Evolutionary conservation across 2,113 vertebrate genomes (phyloP).

Genomic region (Himantopus leucocephalus): DNA sequence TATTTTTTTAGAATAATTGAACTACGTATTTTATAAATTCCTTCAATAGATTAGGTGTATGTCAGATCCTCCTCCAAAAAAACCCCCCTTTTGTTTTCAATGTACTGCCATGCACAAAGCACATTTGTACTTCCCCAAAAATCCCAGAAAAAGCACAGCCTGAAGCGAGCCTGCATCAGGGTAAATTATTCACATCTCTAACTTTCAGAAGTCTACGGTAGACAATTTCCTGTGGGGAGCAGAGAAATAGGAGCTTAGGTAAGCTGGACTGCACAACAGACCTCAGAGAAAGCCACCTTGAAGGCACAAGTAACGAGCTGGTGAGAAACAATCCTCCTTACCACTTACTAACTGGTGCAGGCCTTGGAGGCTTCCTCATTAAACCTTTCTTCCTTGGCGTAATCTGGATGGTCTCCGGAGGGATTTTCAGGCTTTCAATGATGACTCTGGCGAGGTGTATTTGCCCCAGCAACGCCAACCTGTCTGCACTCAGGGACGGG

Average conservation of each 20-base stretch:
- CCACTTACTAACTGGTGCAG: conserved; percentile 77
- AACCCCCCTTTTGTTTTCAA: not conserved
- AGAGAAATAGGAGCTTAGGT: not conserved
- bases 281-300: not conserved
- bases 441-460: conserved; percentile 77
- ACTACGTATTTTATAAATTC: not conserved
- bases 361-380: conserved; percentile 77
- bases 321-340: conserved; percentile 32
- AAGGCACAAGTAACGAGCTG: not conserved
- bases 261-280: not conserved
- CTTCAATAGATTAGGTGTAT: rapidly evolving
- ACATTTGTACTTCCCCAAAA: not conserved
- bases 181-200: not conserved
- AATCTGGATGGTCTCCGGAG: conserved; percentile 40
- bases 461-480: conserved; percentile 76
- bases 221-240: not conserved
- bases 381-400: conserved; percentile 63
- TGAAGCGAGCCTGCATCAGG: not conserved
- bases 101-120: not conserved
- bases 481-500: conserved; percentile 71
- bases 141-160: not conserved
- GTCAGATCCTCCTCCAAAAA: not conserved
- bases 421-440: conserved; percentile 79
- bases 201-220: not conserved
- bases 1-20: not conserved